Evolutionary conservation across 2,797 vertebrate species (phyloP).

Genomic region (Antennarius maculatus): DNA sequence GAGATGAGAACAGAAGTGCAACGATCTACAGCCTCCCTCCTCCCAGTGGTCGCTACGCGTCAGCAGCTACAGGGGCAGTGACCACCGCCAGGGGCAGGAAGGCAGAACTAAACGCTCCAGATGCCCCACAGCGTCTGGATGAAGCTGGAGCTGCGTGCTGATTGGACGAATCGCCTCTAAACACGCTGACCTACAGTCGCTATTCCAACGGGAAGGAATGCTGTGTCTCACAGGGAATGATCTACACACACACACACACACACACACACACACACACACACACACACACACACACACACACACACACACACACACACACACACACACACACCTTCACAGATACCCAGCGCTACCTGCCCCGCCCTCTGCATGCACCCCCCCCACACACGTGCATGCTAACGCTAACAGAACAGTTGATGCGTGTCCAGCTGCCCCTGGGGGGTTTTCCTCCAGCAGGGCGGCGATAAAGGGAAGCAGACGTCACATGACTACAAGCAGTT

Average conservation of each 20-base stretch:
- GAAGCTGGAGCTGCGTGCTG: no score
- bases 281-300: constrained; percentile 25
- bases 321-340: constrained; percentile 32
- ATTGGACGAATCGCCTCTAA: constrained; percentile 71
- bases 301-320: constrained; percentile 25
- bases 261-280: constrained; percentile 30
- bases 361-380: constrained; percentile 59
- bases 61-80: constrained; percentile 81
- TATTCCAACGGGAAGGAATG: constrained; percentile 76
- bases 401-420: constrained; percentile 41
- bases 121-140: constrained; percentile 65
- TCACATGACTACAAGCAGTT: constrained; percentile 79
- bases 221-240: constrained; percentile 76
- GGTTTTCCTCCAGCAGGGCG: constrained; percentile 23
- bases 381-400: constrained; percentile 59
- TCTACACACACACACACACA: constrained; percentile 67
- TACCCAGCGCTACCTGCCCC: constrained; percentile 56
- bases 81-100: constrained; percentile 62
- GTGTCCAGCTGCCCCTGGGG: no score
- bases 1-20: constrained; percentile 83
- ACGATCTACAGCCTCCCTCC: constrained; percentile 72
- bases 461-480: constrained; percentile 83
- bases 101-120: constrained; percentile 63
- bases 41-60: constrained; percentile 82
- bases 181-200: constrained; percentile 74